These are phyloP conservation scores for Noctua janthe DNA, from an alignment of 2,888 invertebrate species.

Conservation along the genomic window DNA sequence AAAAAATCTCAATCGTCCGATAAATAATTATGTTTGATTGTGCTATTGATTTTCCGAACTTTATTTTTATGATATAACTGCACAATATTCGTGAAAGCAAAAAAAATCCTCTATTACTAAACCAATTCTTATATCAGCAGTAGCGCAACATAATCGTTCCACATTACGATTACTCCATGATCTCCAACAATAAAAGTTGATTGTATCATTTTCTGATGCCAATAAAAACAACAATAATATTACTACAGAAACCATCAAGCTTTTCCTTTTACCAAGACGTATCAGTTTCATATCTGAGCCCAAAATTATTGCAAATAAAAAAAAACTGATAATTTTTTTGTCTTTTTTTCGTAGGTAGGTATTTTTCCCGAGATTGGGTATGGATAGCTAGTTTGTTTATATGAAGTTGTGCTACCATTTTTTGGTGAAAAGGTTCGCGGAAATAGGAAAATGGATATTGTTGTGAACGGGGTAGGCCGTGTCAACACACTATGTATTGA, in stretches of 20 bases:
- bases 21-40: neutral
- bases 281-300: constrained; percentile 50
- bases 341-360: constrained; percentile 33
- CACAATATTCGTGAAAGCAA: neutral
- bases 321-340: constrained; percentile 22
- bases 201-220: constrained; percentile 70
- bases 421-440: constrained; percentile 31
- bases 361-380: constrained; percentile 47
- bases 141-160: constrained; percentile 42
- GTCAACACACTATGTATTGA: constrained; percentile 41
- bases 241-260: constrained; percentile 43
- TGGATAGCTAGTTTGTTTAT: constrained; percentile 30
- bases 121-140: constrained; percentile 32
- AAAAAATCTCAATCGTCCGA: neutral
- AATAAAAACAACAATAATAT: constrained; percentile 70
- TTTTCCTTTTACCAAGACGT: constrained; percentile 46
- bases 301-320: constrained; percentile 54
- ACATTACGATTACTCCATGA: constrained; percentile 60
- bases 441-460: constrained; percentile 27
- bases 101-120: neutral
- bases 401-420: constrained; percentile 19
- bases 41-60: neutral
- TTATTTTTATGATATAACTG: neutral
- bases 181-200: constrained; percentile 68
- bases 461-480: constrained; percentile 1